Evolutionary conservation across 2,113 vertebrate genomes (phyloP), one percentile per base, ranked within the genome.

Genomic region (Epinephelus lanceolatus): DNA sequence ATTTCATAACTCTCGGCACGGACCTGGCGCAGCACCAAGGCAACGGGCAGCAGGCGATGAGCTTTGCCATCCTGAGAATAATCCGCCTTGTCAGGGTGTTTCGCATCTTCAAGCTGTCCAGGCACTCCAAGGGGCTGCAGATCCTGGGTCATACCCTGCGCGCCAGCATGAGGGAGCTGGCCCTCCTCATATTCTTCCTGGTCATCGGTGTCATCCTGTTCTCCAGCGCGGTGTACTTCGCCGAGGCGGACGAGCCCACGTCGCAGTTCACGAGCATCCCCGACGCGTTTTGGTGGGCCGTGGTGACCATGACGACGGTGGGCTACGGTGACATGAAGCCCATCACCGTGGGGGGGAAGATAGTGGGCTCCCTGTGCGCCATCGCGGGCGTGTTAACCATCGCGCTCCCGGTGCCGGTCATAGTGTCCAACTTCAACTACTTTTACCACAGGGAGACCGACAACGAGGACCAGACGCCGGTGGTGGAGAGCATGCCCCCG

Each of bases 361-460:
- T 99, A 53, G 98, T 99, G 33, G 98, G 98, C 90, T 99, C 98
- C 61, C 94, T 99, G 71, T 99, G 98, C 95, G 98, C 98, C 90
- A 99, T 99, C 70, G 98, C 98, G 0, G 98, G 98, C 78, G 98
- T 99, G 87, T 92, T 99, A 87, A 99, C 98, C 93, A 99, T 99
- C 91, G 98, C 98, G 91, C 96, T 99, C 76, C 98, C 98, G 67
- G 98, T 99, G 91, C 98, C 98, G 66, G 98, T 99, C 91, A 99
- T 99, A 87, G 98, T 99, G 88, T 99, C 98, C 94, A 99, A 99
- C 96, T 99, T 99, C 94, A 99, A 99, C 94, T 99, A 99, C 95
- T 99, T 99, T 92, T 99, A 99, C 93, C 98, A 99, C 91, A 92
- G 98, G 94, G 98, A 99, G 93, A 99, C 98, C 18, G 98, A 99